These are phyloP conservation scores for Sebastes aleutianus DNA, from an alignment of 2,797 vertebrate genomes.

Conservation along the genomic window DNA sequence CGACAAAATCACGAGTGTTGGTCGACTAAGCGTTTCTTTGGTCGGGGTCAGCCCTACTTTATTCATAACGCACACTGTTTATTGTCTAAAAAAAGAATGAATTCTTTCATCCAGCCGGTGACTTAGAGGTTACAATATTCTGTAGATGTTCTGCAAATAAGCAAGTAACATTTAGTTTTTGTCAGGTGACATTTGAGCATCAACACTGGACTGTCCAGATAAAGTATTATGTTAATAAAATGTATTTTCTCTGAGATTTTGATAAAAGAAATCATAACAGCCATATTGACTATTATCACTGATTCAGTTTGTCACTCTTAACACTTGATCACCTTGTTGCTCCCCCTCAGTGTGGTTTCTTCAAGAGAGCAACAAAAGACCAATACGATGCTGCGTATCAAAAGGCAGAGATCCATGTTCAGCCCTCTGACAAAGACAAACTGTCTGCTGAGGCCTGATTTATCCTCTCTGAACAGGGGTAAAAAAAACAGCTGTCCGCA, in stretches of 20 bases:
- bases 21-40: too few species aligned
- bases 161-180: not conserved
- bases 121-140: not conserved
- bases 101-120: not conserved
- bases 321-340: conserved; percentile 85
- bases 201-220: not conserved
- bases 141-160: not conserved
- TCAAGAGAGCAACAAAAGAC: conserved; percentile 98
- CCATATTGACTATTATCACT: not conserved
- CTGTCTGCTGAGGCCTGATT: conserved; percentile 95
- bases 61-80: not conserved
- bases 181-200: not conserved
- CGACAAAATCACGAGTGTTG: accelerated
- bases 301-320: conserved; percentile 45
- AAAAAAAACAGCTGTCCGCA: conserved; percentile 80
- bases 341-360: conserved; percentile 98
- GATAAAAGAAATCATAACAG: not conserved
- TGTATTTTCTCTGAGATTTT: not conserved
- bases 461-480: conserved; percentile 88
- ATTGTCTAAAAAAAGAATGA: not conserved
- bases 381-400: conserved; percentile 94
- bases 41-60: not conserved
- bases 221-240: not conserved
- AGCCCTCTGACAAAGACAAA: conserved; percentile 99
- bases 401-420: conserved; percentile 99